Conservation (phyloP, 2,113 vertebrate species). For the Mungos mungo region DNA sequence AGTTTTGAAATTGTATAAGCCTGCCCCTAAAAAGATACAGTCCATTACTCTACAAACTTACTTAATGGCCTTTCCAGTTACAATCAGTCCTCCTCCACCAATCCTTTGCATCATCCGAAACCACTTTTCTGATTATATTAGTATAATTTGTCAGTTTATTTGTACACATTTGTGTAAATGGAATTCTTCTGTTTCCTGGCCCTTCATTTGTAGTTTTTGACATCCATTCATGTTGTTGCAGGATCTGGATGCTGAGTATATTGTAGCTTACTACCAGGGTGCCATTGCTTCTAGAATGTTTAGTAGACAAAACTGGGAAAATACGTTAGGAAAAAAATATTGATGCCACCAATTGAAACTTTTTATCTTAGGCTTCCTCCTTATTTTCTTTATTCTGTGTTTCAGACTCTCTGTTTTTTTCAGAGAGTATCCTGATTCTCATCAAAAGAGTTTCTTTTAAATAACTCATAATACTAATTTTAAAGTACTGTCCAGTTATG, state of each 20-base stretch:
- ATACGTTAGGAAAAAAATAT: background rate
- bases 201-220: background rate
- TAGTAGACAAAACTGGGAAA: conserved; percentile 30
- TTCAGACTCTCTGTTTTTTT: background rate
- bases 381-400: background rate
- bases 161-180: background rate
- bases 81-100: background rate
- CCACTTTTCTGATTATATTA: background rate
- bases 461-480: background rate
- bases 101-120: background rate
- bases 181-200: background rate
- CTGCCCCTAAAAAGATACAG: background rate
- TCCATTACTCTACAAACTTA: background rate
- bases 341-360: background rate
- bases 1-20: conserved; percentile 23
- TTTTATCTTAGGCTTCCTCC: background rate
- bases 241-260: background rate
- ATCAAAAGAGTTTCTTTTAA: background rate
- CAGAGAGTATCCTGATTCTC: background rate
- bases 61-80: background rate
- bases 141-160: background rate
- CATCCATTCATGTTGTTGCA: background rate
- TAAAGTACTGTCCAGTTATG: background rate
- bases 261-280: background rate
- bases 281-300: background rate